Percentiles rank a stretch among this genome's conserved stretches.
Conservation (phyloP, 2,797 vertebrate species). For the Anabacerthia variegaticeps region DNA sequence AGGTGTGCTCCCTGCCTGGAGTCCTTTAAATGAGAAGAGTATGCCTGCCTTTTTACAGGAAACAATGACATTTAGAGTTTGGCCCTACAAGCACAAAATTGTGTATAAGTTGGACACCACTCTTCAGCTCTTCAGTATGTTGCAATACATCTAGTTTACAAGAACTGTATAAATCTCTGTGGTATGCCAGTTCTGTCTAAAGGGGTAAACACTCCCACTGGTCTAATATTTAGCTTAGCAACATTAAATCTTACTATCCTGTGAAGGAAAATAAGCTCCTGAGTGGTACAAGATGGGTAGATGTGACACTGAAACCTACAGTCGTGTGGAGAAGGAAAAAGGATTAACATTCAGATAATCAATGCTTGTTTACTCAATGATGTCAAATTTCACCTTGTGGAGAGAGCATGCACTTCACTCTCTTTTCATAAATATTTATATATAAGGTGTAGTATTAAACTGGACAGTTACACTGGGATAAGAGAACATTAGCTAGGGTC, state of each 20-base stretch:
- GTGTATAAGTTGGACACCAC: not conserved
- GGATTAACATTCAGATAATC: not conserved
- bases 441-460: not conserved
- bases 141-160: not conserved
- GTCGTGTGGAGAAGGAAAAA: not conserved
- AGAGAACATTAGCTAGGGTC: not conserved
- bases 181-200: not conserved
- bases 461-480: rapidly evolving
- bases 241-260: not conserved
- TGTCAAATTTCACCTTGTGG: not conserved
- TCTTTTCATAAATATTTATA: not conserved
- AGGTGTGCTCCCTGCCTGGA: not conserved
- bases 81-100: not conserved
- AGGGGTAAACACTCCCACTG: not conserved
- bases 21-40: not conserved
- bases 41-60: not conserved
- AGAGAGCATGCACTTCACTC: not conserved
- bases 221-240: not conserved
- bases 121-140: not conserved
- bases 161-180: not conserved
- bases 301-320: not conserved
- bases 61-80: not conserved
- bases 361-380: not conserved
- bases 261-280: not conserved
- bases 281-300: not conserved